Evolutionary conservation across 1,140 invertebrate genomes (phyloP), one percentile per base, ranked within the genome.

Genomic region (Palaemon carinicauda): DNA sequence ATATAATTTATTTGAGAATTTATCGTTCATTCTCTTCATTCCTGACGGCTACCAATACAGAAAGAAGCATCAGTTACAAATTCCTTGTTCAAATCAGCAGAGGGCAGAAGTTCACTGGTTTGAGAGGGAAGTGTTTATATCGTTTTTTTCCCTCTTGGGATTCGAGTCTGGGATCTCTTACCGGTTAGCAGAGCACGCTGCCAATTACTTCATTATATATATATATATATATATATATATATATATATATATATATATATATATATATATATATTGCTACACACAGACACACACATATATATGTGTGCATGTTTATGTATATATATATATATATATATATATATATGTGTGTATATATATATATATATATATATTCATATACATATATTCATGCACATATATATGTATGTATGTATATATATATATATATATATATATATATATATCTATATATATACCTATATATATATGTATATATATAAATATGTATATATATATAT

Each of bases 281-380:
- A 73, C 24, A 73, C 7, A 73, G 4, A 31, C 17, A 73, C 24
- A 73, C 24, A 73, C 24, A 73, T 73, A 31, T 73, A 73, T 73
- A 73, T 73, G 24, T 73, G 24, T 73, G n/a, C 24, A 73, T 73
- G 24, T 73, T 9, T 73, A 73, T 33, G 24, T 73, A 73, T 73
- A 73, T 73, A 73, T 73, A 73, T 73, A 73, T 33, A 73, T 73
- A 73, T 73, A 73, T 73, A 73, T 73, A 73, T 73, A 73, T 73
- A 73, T 33, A 73, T 73, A 73, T 73, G 24, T 73, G 24, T 73
- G 29, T 73, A 73, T 73, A 73, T 73, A 73, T 73, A 33, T 73
- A 73, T 73, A 73, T 73, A 73, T 73, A 73, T 73, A 33, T 73
- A 73, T 73, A 73, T 73, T 9, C 24, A 73, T 73, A 17, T 73